phyloP scores from a whole-genome alignment of 2,113 vertebrate species.

The Chelonoidis abingdonii region DNA sequence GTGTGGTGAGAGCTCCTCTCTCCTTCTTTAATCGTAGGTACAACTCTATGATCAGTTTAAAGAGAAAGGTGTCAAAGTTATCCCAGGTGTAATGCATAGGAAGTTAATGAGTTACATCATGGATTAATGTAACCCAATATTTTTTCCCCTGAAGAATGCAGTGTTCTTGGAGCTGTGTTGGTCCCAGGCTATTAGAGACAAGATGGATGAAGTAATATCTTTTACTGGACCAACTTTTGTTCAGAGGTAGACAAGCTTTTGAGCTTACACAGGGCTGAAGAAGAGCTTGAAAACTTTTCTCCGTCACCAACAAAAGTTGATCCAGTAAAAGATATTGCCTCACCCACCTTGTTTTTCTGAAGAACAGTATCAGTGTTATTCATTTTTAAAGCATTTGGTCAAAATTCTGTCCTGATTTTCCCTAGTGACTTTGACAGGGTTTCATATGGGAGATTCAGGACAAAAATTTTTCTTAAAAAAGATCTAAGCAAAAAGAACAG shows the following conservation, averaged over 20 bases:
- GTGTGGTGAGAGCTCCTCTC: conserved; percentile 63
- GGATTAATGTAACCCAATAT: background rate
- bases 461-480: background rate
- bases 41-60: background rate
- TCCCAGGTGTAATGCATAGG: background rate
- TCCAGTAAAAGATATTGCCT: background rate
- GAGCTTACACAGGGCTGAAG: background rate
- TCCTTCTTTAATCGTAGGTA: background rate
- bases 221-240: background rate
- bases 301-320: background rate
- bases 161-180: background rate
- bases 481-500: background rate
- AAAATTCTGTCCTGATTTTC: background rate
- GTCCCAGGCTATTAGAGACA: background rate
- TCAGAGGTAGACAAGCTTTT: background rate
- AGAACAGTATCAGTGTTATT: background rate
- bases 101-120: background rate
- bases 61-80: background rate
- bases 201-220: background rate
- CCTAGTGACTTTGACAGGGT: background rate
- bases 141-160: background rate
- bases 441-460: background rate
- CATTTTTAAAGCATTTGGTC: background rate
- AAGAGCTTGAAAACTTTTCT: background rate
- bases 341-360: background rate